Evolutionary conservation across 2,888 invertebrate species (phyloP).

Genomic region (Molorchus minor): DNA sequence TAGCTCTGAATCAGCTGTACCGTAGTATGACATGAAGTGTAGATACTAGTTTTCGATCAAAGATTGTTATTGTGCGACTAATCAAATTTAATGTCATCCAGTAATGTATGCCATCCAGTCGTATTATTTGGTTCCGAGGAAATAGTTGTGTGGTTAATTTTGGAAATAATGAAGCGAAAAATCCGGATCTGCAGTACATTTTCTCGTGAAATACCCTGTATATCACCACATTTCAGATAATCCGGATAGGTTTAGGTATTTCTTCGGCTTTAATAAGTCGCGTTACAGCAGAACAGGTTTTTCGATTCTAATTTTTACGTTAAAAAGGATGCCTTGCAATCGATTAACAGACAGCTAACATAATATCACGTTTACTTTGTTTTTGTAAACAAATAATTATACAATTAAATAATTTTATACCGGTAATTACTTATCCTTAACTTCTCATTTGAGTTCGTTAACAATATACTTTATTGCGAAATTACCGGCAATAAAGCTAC

Average conservation of each 20-base stretch:
- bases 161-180: no score
- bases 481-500: slow-evolving; percentile 30
- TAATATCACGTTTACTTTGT: slow-evolving; percentile 26
- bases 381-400: slow-evolving; percentile 22
- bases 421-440: slow-evolving; percentile 21
- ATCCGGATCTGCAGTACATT: no score
- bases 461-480: slow-evolving; percentile 25
- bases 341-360: slow-evolving; percentile 13
- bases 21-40: no score
- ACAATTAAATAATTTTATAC: slow-evolving; percentile 33
- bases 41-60: no score
- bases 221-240: no score
- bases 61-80: no score
- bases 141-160: no score
- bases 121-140: no score
- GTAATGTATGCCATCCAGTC: no score
- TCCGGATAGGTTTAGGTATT: background rate
- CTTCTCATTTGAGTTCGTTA: slow-evolving; percentile 28
- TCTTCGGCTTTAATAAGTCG: slow-evolving; percentile 8
- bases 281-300: slow-evolving; percentile 13
- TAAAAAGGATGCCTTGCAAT: slow-evolving; percentile 9
- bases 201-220: no score
- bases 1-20: no score
- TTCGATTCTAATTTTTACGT: slow-evolving; percentile 17
- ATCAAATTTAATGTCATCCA: no score